Conservation (phyloP, 2,113 vertebrate genomes). For the Bettongia penicillata region DNA sequence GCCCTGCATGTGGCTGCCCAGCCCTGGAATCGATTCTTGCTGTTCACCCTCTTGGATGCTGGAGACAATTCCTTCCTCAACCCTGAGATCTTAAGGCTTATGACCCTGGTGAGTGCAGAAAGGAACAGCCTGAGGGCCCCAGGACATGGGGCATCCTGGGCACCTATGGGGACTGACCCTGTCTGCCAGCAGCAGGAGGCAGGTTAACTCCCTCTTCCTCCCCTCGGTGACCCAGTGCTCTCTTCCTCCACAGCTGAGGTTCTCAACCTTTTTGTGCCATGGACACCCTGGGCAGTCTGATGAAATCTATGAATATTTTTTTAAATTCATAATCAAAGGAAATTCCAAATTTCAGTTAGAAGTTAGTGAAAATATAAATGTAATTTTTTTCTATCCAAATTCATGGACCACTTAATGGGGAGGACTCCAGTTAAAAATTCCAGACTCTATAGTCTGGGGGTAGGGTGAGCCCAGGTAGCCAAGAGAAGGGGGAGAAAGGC, state of each 20-base stretch:
- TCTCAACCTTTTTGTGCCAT: no score
- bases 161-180: not conserved
- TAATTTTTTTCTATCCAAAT: not conserved
- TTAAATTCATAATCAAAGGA: not conserved
- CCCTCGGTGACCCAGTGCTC: no score
- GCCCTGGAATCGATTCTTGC: constrained; percentile 92
- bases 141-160: not conserved
- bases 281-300: no score
- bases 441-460: no score
- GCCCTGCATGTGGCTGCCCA: constrained; percentile 88
- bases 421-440: no score
- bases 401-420: no score
- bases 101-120: constrained; percentile 88
- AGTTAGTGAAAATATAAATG: not conserved
- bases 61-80: constrained; percentile 86
- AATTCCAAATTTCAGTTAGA: not conserved
- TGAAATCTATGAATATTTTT: not conserved
- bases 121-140: not conserved
- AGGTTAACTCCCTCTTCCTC: not conserved
- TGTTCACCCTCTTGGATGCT: constrained; percentile 87
- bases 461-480: no score
- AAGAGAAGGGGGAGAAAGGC: no score
- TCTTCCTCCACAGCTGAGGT: not conserved
- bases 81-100: constrained; percentile 89
- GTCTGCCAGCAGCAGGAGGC: not conserved